phyloP scores from a whole-genome alignment of 2,888 invertebrate genomes.

The Rhagonycha fulva region DNA sequence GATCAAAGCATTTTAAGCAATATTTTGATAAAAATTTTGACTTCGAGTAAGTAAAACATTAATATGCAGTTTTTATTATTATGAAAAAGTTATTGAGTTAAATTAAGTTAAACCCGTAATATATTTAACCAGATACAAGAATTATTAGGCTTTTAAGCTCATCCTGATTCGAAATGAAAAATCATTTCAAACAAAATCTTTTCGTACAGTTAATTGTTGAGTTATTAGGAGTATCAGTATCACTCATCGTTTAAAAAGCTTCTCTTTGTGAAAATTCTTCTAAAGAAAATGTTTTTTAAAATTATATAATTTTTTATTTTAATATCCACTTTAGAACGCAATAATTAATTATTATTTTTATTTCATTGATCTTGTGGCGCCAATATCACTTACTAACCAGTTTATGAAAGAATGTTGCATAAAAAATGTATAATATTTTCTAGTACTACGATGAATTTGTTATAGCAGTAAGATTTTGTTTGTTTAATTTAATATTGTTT shows the following conservation, averaged over 20 bases:
- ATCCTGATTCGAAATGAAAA: neutral
- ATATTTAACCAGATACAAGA: neutral
- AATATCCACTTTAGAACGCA: neutral
- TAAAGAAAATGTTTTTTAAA: too few species aligned
- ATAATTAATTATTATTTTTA: neutral
- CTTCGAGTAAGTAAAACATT: too few species aligned
- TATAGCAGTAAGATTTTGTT: neutral
- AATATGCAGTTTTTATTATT: neutral
- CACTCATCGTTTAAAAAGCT: neutral
- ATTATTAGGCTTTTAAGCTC: neutral
- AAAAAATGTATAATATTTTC: neutral
- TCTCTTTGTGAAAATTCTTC: neutral
- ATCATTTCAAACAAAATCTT: neutral
- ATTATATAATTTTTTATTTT: neutral
- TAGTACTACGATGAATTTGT: neutral
- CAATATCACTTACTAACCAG: constrained; percentile 5
- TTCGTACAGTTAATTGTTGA: neutral
- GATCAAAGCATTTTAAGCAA: neutral
- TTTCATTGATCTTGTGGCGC: constrained; percentile 2
- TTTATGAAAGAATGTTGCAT: neutral
- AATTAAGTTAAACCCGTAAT: neutral
- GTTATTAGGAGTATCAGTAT: neutral
- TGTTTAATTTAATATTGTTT: neutral
- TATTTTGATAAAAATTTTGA: too few species aligned
- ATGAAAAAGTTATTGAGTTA: neutral